phyloP scores from a whole-genome alignment of 2,113 vertebrate genomes.

The Equus przewalskii region DNA sequence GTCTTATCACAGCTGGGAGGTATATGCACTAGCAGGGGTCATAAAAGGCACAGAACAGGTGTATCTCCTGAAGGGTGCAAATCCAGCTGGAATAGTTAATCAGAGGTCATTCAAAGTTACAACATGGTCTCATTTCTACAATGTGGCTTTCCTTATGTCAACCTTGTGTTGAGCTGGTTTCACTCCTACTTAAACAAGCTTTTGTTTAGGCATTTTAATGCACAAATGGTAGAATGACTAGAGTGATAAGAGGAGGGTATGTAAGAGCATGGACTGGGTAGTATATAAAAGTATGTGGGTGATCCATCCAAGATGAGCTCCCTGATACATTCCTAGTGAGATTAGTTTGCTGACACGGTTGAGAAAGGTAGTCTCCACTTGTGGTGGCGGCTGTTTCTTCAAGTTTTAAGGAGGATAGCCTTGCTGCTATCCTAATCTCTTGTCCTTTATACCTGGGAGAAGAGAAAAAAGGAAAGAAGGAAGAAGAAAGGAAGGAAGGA shows the following conservation, averaged over 20 bases:
- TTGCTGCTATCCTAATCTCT: neutral
- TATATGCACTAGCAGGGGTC: too few relatives aligned
- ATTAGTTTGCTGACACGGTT: neutral
- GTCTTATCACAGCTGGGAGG: too few relatives aligned
- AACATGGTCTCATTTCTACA: too few relatives aligned
- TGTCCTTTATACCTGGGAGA: neutral
- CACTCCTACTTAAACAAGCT: neutral
- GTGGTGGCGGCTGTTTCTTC: neutral
- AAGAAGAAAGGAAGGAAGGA: neutral
- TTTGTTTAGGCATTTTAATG: neutral
- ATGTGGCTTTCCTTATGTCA: too few relatives aligned
- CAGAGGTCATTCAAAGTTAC: too few relatives aligned
- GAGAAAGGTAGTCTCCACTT: neutral
- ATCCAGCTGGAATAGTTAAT: too few relatives aligned
- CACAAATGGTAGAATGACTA: neutral
- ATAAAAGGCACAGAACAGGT: too few relatives aligned
- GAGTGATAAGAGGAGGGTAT: neutral
- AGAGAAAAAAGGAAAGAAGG: neutral
- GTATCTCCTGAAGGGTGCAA: too few relatives aligned
- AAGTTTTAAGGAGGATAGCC: neutral
- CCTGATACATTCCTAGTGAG: neutral
- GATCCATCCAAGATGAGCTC: fast-evolving
- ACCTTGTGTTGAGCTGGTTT: too few relatives aligned
- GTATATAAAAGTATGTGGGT: neutral
- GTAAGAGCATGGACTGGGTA: neutral